These are phyloP conservation scores for Protomyctophum bolini DNA, from an alignment of 2,113 vertebrate species.

Conservation along the genomic window DNA sequence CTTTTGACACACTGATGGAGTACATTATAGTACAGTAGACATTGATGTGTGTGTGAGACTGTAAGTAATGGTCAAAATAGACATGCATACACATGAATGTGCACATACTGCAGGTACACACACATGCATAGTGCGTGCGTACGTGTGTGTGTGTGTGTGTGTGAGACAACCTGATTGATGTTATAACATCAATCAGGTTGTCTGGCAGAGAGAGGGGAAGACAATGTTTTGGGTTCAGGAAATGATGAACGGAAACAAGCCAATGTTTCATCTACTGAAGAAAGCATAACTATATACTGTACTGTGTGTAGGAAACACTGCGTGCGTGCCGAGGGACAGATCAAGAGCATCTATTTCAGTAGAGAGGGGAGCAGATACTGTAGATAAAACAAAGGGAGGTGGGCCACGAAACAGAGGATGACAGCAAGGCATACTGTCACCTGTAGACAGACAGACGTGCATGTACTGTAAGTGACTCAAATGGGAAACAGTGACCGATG, in stretches of 20 bases:
- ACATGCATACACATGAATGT: not conserved
- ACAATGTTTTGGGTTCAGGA: conserved; percentile 38
- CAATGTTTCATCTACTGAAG: conserved; percentile 11
- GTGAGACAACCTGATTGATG: no score
- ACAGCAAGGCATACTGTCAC: no score
- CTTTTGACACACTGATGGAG: no score
- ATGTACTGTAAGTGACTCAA: not conserved
- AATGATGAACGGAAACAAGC: conserved; percentile 25
- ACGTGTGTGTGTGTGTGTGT: not conserved
- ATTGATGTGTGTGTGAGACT: no score
- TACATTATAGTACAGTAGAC: no score
- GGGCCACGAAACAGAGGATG: no score
- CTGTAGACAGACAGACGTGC: no score
- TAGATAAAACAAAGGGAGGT: no score
- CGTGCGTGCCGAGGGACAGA: no score
- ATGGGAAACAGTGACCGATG: conserved; percentile 43
- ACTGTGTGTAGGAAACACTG: no score
- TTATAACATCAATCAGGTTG: conserved; percentile 1
- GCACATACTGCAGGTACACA: not conserved
- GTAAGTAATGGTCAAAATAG: not conserved
- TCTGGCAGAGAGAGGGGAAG: conserved; percentile 42
- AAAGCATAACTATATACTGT: not conserved
- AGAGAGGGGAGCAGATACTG: no score
- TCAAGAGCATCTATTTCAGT: no score
- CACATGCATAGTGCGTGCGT: not conserved